These are phyloP conservation scores for Corbicula japonica DNA, from an alignment of 2,888 invertebrate species.

Conservation along the genomic window DNA sequence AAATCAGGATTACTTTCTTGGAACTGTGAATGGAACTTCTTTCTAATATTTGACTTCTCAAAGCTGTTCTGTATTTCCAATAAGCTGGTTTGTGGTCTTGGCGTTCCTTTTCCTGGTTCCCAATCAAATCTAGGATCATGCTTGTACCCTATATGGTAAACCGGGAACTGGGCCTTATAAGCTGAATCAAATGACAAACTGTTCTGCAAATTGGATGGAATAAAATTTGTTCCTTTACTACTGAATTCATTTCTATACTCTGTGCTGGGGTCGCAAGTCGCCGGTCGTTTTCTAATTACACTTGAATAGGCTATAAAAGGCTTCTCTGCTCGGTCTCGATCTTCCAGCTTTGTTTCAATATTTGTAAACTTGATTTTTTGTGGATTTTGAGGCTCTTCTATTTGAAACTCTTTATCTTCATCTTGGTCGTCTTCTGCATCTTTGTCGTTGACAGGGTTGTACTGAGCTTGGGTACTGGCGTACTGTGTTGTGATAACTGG, in stretches of 20 bases:
- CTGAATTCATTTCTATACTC: slow-evolving; percentile 78
- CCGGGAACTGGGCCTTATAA: slow-evolving; percentile 78
- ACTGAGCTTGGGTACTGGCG: slow-evolving; percentile 76
- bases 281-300: slow-evolving; percentile 57
- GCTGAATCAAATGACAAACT: slow-evolving; percentile 69
- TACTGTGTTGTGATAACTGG: slow-evolving; percentile 74
- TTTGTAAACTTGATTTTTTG: slow-evolving; percentile 45
- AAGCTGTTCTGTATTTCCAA: slow-evolving; percentile 83
- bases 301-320: slow-evolving; percentile 45
- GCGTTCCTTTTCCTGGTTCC: slow-evolving; percentile 79
- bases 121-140: slow-evolving; percentile 80
- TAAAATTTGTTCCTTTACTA: slow-evolving; percentile 77
- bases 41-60: slow-evolving; percentile 77
- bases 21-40: slow-evolving; percentile 80
- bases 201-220: slow-evolving; percentile 72
- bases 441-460: slow-evolving; percentile 66
- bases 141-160: slow-evolving; percentile 75
- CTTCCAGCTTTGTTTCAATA: slow-evolving; percentile 34
- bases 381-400: slow-evolving; percentile 7
- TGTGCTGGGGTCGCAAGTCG: slow-evolving; percentile 64
- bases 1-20: slow-evolving; percentile 83
- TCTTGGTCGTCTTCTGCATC: slow-evolving; percentile 6
- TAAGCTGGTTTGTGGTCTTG: slow-evolving; percentile 81
- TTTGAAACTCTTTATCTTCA: neutral
- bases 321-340: slow-evolving; percentile 14